phyloP scores from a whole-genome alignment of 2,888 invertebrate genomes.

The Epistrophella euchroma region DNA sequence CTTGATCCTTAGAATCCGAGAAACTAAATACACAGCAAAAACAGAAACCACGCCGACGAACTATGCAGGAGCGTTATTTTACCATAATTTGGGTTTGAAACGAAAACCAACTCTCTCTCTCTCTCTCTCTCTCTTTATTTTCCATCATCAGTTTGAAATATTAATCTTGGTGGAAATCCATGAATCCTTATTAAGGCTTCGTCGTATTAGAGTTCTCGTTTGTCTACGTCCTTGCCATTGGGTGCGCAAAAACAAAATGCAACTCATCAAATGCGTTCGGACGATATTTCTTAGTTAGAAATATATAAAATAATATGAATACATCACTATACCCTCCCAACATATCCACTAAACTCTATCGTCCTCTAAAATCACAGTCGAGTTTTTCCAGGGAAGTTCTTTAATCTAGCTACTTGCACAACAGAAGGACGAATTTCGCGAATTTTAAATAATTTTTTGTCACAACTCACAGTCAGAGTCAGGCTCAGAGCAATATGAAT shows the following conservation, averaged over 20 bases:
- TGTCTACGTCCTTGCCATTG: slow-evolving; percentile 8
- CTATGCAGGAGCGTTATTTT: background rate
- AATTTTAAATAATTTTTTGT: slow-evolving; percentile 23
- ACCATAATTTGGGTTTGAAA: slow-evolving; percentile 31
- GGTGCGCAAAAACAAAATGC: slow-evolving; percentile 35
- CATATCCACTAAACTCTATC: background rate
- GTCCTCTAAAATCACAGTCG: slow-evolving; percentile 1
- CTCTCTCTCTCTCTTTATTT: background rate
- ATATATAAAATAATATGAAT: slow-evolving; percentile 33
- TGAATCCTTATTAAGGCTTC: slow-evolving; percentile 45
- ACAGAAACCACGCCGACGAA: slow-evolving; percentile 9
- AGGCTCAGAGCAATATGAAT: slow-evolving; percentile 7
- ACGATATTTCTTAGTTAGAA: slow-evolving; percentile 50
- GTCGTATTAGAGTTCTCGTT: slow-evolving; percentile 4
- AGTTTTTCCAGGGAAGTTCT: background rate
- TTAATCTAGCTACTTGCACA: slow-evolving; percentile 1
- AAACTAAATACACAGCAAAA: slow-evolving; percentile 17
- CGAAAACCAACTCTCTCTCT: slow-evolving; percentile 9
- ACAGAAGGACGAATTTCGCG: slow-evolving; percentile 18
- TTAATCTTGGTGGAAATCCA: slow-evolving; percentile 50
- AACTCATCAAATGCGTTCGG: slow-evolving; percentile 40
- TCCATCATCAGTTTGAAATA: slow-evolving; percentile 26
- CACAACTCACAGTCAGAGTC: slow-evolving; percentile 23
- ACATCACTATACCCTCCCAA: background rate
- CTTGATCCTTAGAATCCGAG: slow-evolving; percentile 23